Evolutionary conservation across 2,797 vertebrate genomes (phyloP).

Genomic region (Xenopus petersii): DNA sequence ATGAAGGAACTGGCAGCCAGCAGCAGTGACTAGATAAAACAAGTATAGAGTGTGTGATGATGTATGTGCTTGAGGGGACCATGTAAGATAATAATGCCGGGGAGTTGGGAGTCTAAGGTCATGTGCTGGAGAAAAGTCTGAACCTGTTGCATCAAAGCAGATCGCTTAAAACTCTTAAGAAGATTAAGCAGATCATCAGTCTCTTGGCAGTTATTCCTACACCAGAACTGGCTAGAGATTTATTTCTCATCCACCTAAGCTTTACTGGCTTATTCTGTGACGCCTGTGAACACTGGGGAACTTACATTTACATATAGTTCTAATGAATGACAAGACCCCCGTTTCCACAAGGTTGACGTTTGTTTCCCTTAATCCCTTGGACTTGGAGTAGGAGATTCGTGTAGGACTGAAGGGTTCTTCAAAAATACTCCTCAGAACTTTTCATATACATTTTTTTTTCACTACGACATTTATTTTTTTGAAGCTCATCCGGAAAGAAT

Average conservation of each 20-base stretch:
- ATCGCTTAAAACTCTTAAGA: constrained; percentile 31
- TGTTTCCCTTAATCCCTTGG: no score
- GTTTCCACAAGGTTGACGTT: no score
- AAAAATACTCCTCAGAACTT: constrained; percentile 44
- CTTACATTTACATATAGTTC: not conserved
- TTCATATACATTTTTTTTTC: constrained; percentile 38
- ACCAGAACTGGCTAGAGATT: constrained; percentile 30
- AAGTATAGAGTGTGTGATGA: constrained; percentile 11
- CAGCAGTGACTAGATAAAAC: constrained; percentile 4
- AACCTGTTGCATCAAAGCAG: constrained; percentile 14
- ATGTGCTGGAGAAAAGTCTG: constrained; percentile 17
- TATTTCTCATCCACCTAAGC: constrained; percentile 18
- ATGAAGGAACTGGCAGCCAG: constrained; percentile 3
- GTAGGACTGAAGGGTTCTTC: constrained; percentile 7
- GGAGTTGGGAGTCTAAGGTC: constrained; percentile 1
- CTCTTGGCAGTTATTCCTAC: constrained; percentile 43
- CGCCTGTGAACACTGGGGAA: constrained; percentile 39
- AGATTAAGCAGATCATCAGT: constrained; percentile 50
- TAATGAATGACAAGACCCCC: no score
- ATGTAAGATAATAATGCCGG: constrained; percentile 16
- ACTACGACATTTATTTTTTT: constrained; percentile 46
- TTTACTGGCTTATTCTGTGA: constrained; percentile 49
- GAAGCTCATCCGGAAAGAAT: constrained; percentile 63
- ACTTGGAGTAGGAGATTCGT: no score
- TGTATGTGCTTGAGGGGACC: constrained; percentile 1